These are phyloP conservation scores for Antedon bifida DNA, from an alignment of 35 echinoderm and acorn worm genomes.

Conservation along the genomic window DNA sequence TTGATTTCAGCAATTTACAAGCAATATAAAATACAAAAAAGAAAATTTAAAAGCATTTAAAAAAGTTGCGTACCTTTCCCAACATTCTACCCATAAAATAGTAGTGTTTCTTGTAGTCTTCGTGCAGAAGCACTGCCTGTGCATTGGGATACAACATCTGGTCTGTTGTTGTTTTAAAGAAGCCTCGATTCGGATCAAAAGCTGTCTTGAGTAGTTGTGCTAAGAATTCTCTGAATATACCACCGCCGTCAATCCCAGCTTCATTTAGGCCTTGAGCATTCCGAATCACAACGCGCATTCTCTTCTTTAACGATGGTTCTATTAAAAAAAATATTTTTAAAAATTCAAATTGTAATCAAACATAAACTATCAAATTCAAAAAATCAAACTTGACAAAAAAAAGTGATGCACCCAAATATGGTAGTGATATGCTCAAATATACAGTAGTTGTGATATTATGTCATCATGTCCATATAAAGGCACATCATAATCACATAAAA, in stretches of 20 bases:
- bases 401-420: too few species aligned
- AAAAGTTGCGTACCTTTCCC: slow-evolving; percentile 82
- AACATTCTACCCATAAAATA: slow-evolving; percentile 82
- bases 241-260: slow-evolving; percentile 80
- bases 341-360: not conserved
- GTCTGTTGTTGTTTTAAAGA: slow-evolving; percentile 74
- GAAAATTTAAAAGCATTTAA: too few species aligned
- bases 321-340: not conserved
- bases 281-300: slow-evolving; percentile 53
- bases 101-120: slow-evolving; percentile 69
- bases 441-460: too few species aligned
- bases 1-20: too few species aligned
- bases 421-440: too few species aligned
- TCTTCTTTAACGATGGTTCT: slow-evolving; percentile 70
- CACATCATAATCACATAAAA: too few species aligned
- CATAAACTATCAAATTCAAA: too few species aligned
- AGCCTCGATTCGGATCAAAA: slow-evolving; percentile 87
- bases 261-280: slow-evolving; percentile 74
- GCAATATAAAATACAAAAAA: too few species aligned
- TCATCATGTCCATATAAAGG: too few species aligned
- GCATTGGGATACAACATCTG: slow-evolving; percentile 73
- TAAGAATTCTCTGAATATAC: slow-evolving; percentile 57
- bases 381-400: too few species aligned
- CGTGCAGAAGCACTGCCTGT: slow-evolving; percentile 31
- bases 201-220: slow-evolving; percentile 52